These are phyloP conservation scores for Clostera curtula DNA, from an alignment of 2,888 invertebrate species.

Conservation along the genomic window DNA sequence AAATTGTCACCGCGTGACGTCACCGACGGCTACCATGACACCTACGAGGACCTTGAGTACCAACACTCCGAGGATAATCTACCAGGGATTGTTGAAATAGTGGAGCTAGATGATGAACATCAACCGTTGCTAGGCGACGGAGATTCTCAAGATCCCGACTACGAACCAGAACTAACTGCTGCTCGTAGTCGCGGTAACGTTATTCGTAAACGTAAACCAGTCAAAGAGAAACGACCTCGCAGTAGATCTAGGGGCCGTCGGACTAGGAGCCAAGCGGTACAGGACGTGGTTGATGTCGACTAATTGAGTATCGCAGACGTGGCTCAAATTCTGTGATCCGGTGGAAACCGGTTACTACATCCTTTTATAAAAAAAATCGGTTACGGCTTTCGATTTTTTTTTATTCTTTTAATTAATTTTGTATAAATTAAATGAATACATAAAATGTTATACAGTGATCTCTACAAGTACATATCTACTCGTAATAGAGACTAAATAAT, in stretches of 20 bases:
- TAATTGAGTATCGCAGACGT: too few relatives aligned
- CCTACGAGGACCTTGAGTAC: constrained; percentile 50
- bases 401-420: too few relatives aligned
- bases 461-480: too few relatives aligned
- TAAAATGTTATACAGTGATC: too few relatives aligned
- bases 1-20: constrained; percentile 43
- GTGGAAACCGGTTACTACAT: too few relatives aligned
- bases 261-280: constrained; percentile 56
- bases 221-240: constrained; percentile 48
- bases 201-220: constrained; percentile 50
- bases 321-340: too few relatives aligned
- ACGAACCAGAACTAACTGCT: constrained; percentile 40
- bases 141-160: constrained; percentile 49
- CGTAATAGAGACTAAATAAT: too few relatives aligned
- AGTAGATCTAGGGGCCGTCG: constrained; percentile 59
- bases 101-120: constrained; percentile 42
- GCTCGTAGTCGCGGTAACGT: constrained; percentile 59
- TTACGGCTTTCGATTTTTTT: too few relatives aligned
- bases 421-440: too few relatives aligned
- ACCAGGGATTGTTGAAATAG: constrained; percentile 55
- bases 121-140: constrained; percentile 29
- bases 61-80: constrained; percentile 35
- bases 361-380: too few relatives aligned
- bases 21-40: constrained; percentile 44
- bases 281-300: constrained; percentile 40